Evolutionary conservation across 2,113 vertebrate genomes (phyloP), one percentile per base, ranked within the genome.

Genomic region (Agelaius phoeniceus): DNA sequence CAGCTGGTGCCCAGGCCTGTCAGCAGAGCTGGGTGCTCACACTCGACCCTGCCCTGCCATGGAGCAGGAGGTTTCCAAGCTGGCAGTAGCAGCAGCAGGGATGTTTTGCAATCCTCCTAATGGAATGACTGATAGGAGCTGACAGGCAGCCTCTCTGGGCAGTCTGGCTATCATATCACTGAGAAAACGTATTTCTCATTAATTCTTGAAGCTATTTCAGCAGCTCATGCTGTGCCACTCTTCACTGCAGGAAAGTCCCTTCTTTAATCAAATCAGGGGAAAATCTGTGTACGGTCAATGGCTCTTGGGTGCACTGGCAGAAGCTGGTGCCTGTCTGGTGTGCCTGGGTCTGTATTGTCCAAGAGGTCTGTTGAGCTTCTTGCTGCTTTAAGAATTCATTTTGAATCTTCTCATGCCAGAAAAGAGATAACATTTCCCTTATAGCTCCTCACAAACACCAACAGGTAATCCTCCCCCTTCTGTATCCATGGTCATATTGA

Each of bases 51-150:
- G 52, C 84, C 80, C 89, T 69, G 73, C 81, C 8, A 6, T 0
- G 22, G 33, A 85, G 58, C 0, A 0, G 19, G 66, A 90, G 58
- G 46, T 82, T 82, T 84, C 90, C 73, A 39, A 44, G 71, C 75
- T 93, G 84, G 90, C 83, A 91, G 3, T 11, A 3, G 66, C 66
- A 48, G 49, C 49, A 51, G 49, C 49, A 51, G 61, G 49, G 78
- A 66, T 76, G 76, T 43, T 93, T 58, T 68, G 65, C 44, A 59
- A 11, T 72, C 21, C 30, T 84, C 67, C 89, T 75, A 5, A 62
- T 48, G 89, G 67, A 81, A 69, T 92, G 94, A 95, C 77, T 90
- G 94, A 95, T 90, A 59, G 77, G 80, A 96, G 83, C 59, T 95
- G 94, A 95, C 92, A 95, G 77, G 80, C 59, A 87, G 86, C 49